A percentile compares a stretch with the other conserved stretches of the same genome.
Evolutionary conservation across 2,888 invertebrate genomes (phyloP).

Genomic region (Drosophila vallismaia): DNA sequence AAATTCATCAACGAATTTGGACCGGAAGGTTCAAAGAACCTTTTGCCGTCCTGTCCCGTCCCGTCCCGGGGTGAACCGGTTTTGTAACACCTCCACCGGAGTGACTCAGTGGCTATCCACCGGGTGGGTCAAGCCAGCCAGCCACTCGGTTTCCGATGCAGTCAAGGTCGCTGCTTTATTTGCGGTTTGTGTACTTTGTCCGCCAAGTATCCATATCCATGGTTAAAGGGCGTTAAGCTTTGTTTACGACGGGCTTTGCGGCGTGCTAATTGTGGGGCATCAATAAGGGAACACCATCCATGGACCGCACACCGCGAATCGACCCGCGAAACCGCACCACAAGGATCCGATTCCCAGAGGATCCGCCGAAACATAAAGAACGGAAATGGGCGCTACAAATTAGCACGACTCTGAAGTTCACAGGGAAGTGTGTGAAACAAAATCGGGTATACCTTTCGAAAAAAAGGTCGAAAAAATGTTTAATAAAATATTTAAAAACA

Average conservation of each 20-base stretch:
- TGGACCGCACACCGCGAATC: constrained; percentile 63
- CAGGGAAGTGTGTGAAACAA: constrained; percentile 50
- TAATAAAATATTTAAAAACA: too few species aligned
- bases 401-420: constrained; percentile 57
- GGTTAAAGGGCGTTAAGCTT: constrained; percentile 64
- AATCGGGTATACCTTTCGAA: constrained; percentile 20
- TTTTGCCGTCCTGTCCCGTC: constrained; percentile 51
- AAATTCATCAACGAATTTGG: constrained; percentile 70
- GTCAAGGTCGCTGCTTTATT: constrained; percentile 72
- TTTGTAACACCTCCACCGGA: constrained; percentile 15
- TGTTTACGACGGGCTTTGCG: constrained; percentile 63
- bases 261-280: constrained; percentile 74
- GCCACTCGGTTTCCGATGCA: constrained; percentile 44
- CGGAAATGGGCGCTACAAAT: constrained; percentile 79
- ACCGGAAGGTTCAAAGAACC: constrained; percentile 71
- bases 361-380: constrained; percentile 58
- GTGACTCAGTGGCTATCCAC: constrained; percentile 31
- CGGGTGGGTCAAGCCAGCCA: constrained; percentile 25
- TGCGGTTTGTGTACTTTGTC: constrained; percentile 65
- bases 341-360: constrained; percentile 31
- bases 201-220: constrained; percentile 41
- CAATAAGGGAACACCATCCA: constrained; percentile 57
- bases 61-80: constrained; percentile 64
- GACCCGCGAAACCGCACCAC: constrained; percentile 11
- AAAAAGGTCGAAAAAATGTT: too few species aligned